Evolutionary conservation across 2,888 invertebrate species (phyloP).

Genomic region (Glyphotaelius pellucidus): DNA sequence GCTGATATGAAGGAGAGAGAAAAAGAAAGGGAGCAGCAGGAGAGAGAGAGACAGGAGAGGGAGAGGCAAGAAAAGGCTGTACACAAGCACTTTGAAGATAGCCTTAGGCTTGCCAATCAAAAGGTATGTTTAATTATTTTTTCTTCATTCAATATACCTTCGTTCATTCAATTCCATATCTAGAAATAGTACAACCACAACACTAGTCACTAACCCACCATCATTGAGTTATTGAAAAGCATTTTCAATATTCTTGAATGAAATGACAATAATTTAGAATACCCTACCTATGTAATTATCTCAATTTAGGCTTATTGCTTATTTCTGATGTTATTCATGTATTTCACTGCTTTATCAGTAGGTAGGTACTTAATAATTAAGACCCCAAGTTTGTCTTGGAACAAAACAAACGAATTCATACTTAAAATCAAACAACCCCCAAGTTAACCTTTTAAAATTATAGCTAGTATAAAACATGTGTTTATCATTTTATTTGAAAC

Average conservation of each 20-base stretch:
- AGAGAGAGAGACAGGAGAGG: slow-evolving; percentile 74
- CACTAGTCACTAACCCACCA: neutral
- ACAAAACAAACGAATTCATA: slow-evolving; percentile 66
- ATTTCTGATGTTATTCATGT: no score
- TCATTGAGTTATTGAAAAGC: no score
- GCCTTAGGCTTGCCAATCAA: slow-evolving; percentile 86
- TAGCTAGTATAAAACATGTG: no score
- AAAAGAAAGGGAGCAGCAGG: slow-evolving; percentile 77
- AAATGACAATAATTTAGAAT: no score
- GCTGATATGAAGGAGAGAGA: slow-evolving; percentile 71
- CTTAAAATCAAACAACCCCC: no score
- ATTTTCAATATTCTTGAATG: no score
- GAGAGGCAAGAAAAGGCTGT: slow-evolving; percentile 85
- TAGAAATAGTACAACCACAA: neutral
- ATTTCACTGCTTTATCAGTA: no score
- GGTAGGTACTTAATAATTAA: neutral
- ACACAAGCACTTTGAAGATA: slow-evolving; percentile 93
- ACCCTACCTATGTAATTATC: no score
- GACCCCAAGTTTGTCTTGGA: no score
- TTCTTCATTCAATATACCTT: neutral
- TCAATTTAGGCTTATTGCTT: no score
- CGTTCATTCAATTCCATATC: neutral
- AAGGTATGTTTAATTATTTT: slow-evolving; percentile 76
- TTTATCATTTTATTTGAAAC: no score
- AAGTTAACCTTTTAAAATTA: no score